These are phyloP conservation scores for Meandrina meandrites DNA, from an alignment of 92 coral and sea anemone species.

Conservation along the genomic window DNA sequence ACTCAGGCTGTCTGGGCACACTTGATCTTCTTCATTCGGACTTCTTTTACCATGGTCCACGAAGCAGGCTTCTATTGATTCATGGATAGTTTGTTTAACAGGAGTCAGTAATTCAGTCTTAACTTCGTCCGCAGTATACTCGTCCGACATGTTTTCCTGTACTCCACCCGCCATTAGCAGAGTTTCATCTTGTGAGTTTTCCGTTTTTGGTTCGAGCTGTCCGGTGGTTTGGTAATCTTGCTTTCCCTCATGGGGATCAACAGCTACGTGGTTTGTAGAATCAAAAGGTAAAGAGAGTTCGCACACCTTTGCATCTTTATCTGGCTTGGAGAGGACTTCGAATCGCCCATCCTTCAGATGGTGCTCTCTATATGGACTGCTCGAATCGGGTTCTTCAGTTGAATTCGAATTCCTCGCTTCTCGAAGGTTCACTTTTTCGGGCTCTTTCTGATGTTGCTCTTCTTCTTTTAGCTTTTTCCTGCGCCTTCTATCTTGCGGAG, in stretches of 20 bases:
- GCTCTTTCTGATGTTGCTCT: background rate
- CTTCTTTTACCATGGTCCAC: background rate
- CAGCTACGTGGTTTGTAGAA: background rate
- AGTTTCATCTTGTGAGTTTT: background rate
- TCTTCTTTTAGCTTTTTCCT: background rate
- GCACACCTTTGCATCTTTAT: background rate
- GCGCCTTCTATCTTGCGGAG: background rate
- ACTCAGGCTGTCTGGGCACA: background rate
- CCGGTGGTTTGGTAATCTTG: background rate
- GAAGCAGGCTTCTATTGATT: background rate
- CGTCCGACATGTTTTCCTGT: background rate
- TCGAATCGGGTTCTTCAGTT: background rate
- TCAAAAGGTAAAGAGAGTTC: background rate
- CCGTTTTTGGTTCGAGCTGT: background rate
- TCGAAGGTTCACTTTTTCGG: background rate
- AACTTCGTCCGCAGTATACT: background rate
- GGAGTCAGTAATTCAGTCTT: conserved; percentile 22
- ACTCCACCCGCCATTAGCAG: background rate
- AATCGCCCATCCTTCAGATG: background rate
- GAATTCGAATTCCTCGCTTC: background rate
- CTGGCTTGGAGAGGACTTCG: background rate
- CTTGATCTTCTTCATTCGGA: background rate
- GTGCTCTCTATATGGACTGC: background rate
- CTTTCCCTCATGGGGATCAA: background rate
- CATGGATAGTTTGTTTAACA: conserved; percentile 14